Percentiles rank a stretch among this genome's conserved stretches.
These are phyloP conservation scores for Dasysyrphus albostriatus DNA, from an alignment of 2,888 invertebrate species.

Conservation along the genomic window DNA sequence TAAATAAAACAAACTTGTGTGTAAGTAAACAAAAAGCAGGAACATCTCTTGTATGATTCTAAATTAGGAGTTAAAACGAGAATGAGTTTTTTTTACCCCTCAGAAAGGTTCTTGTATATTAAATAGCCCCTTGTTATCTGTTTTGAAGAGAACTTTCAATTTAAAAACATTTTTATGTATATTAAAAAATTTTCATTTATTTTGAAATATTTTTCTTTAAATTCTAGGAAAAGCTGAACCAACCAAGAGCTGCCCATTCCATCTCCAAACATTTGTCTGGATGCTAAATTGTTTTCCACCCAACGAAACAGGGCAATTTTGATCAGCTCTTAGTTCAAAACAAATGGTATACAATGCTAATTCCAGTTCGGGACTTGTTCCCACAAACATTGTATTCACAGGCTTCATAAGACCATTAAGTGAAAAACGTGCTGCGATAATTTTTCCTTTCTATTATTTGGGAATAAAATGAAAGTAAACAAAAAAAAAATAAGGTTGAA, in stretches of 20 bases:
- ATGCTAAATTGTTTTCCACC: constrained; percentile 89
- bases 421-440: constrained; percentile 89
- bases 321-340: constrained; percentile 90
- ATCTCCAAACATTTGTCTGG: constrained; percentile 89
- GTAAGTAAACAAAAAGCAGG: neutral
- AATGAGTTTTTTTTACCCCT: neutral
- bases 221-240: constrained; percentile 93
- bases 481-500: neutral
- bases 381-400: constrained; percentile 91
- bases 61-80: neutral
- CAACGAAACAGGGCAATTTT: constrained; percentile 89
- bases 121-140: constrained; percentile 31
- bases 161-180: too few relatives aligned
- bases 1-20: constrained; percentile 4
- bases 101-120: constrained; percentile 25
- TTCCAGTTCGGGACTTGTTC: constrained; percentile 96
- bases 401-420: constrained; percentile 90
- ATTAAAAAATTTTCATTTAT: neutral
- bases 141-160: neutral
- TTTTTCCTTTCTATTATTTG: constrained; percentile 88
- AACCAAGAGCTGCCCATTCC: constrained; percentile 90
- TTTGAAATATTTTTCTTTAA: constrained; percentile 80
- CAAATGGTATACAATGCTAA: constrained; percentile 95
- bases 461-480: neutral
- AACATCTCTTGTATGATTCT: neutral